Percentiles rank a stretch among this genome's conserved stretches.
Evolutionary conservation across 2,113 vertebrate genomes (phyloP).

Genomic region (Oreochromis spilurus): DNA sequence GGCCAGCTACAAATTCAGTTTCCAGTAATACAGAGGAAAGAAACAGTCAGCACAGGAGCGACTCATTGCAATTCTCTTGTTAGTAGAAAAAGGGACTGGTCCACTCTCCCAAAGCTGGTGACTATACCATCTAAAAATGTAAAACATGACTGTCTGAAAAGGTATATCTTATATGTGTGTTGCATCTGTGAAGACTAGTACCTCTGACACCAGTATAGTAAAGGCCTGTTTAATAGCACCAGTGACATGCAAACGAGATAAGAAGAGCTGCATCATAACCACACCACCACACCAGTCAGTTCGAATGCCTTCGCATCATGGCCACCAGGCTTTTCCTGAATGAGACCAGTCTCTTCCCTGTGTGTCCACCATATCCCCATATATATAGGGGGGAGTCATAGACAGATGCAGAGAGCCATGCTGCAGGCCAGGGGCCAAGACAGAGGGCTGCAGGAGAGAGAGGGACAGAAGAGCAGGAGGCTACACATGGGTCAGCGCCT

Average conservation of each 20-base stretch:
- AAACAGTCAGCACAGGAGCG: constrained; percentile 50
- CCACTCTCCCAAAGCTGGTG: constrained; percentile 42
- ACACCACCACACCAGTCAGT: neutral
- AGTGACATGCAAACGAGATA: constrained; percentile 39
- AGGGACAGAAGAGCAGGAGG: constrained; percentile 30
- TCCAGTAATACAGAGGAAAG: constrained; percentile 52
- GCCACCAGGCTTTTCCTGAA: constrained; percentile 33
- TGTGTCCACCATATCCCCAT: constrained; percentile 41
- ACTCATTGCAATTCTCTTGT: constrained; percentile 55
- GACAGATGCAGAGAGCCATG: constrained; percentile 67
- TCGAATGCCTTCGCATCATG: neutral
- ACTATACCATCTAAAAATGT: neutral
- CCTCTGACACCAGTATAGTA: neutral
- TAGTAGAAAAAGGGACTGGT: constrained; percentile 62
- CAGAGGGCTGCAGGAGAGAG: constrained; percentile 60
- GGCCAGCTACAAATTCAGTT: constrained; percentile 55
- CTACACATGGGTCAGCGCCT: constrained; percentile 47
- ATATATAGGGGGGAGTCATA: constrained; percentile 3
- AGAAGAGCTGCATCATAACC: neutral
- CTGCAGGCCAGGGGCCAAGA: constrained; percentile 64
- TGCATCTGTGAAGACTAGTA: neutral
- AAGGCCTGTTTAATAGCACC: neutral
- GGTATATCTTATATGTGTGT: neutral
- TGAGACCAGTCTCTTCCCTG: constrained; percentile 52
- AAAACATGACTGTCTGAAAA: neutral